Base-by-base conservation (phyloP, 1,140 invertebrate species). In the Lasioglossum albipes region DNA sequence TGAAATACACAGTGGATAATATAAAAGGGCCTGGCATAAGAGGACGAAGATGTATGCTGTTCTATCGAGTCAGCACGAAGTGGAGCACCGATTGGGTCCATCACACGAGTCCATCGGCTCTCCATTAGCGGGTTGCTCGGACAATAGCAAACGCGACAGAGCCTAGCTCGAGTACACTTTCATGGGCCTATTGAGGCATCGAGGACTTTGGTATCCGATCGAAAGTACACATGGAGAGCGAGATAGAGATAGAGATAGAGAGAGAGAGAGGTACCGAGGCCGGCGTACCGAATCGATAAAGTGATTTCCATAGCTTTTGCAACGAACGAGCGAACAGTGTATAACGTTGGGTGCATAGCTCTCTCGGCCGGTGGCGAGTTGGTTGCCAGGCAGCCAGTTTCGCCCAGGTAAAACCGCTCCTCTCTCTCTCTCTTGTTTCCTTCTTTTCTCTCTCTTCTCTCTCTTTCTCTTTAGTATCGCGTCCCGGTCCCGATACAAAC, bases 351-450 rank as follows among this genome's bases (percentile, higher is more conserved):
- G 52, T 20, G 52, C 45, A 20, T 57, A 57, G 52, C 16, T 57
- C 16, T 49, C 52, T 52, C 71, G 67, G 54, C 66, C 67, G 72
- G n/a, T 70, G 49, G 80, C 52, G 59, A 75, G 57, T 59, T 59
- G 76, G 65, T 82, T 84, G 69, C 78, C 83, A 84, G 79, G 75
- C 83, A 78, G 83, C 74, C 66, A 67, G 65, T 75, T 57, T 80
- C 49, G 42, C 57, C 67, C 67, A 75, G 67, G 73, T 79, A 69
- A 49, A 79, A 88, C 81, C 81, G 79, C 81, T 76, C 31, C 81
- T 88, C 75, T 81, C 62, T 65, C 74, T 12, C 13, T 2, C 13
- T 13, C 13, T 13, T 49, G 10, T 49, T 10, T 49, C 9, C 2
- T 10, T 45, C 42, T 45, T 7, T 45, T 49, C 45, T 49, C 45